Evolutionary conservation across 2,888 invertebrate species (phyloP).

Genomic region (Matsumyia berberina): DNA sequence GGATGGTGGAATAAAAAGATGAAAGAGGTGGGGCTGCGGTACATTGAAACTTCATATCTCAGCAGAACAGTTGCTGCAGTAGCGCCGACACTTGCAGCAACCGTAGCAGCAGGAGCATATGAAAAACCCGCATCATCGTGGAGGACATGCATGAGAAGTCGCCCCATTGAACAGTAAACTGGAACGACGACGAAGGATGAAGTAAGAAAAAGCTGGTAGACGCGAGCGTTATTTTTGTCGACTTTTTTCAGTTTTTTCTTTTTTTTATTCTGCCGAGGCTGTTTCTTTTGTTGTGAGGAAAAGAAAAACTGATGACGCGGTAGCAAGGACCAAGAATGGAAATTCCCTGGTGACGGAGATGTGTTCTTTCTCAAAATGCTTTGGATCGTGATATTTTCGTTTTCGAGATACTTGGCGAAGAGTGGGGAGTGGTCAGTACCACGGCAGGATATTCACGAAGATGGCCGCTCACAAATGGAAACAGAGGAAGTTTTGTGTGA

Average conservation of each 20-base stretch:
- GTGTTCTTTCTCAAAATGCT: constrained; percentile 59
- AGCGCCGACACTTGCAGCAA: constrained; percentile 71
- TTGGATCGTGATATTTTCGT: constrained; percentile 38
- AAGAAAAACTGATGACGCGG: constrained; percentile 34
- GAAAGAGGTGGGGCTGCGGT: constrained; percentile 67
- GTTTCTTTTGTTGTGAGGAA: constrained; percentile 30
- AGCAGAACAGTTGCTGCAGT: constrained; percentile 77
- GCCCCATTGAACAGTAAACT: constrained; percentile 61
- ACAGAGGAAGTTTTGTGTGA: constrained; percentile 50
- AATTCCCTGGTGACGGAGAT: constrained; percentile 61
- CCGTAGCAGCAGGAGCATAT: constrained; percentile 66
- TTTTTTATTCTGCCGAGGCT: constrained; percentile 44
- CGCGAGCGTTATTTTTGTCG: constrained; percentile 58
- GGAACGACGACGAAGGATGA: constrained; percentile 52
- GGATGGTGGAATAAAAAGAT: constrained; percentile 59
- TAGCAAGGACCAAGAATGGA: constrained; percentile 60
- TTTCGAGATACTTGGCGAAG: constrained; percentile 66
- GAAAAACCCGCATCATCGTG: constrained; percentile 74
- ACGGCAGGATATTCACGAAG: constrained; percentile 56
- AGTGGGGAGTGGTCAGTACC: constrained; percentile 65
- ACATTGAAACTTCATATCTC: constrained; percentile 77
- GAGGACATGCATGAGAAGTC: constrained; percentile 75
- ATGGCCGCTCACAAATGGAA: constrained; percentile 31
- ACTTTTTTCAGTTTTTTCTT: constrained; percentile 35
- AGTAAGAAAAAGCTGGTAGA: constrained; percentile 68